Conservation (phyloP, 2,888 invertebrate species). For the Troilus luridus region DNA sequence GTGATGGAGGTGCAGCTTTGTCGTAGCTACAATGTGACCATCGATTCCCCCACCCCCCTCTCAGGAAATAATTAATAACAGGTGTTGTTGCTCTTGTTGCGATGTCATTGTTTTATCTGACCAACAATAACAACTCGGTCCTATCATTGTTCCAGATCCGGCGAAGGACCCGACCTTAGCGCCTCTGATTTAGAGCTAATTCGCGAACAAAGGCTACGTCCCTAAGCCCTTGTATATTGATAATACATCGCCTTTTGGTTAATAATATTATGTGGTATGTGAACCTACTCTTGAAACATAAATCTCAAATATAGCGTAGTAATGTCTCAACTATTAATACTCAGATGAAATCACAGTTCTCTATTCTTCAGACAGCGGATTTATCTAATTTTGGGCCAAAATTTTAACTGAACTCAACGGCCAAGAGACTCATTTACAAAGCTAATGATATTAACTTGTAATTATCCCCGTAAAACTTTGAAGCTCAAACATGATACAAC, state of each 20-base stretch:
- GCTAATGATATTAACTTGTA: no score
- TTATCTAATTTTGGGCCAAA: no score
- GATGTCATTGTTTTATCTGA: constrained; percentile 42
- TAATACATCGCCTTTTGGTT: constrained; percentile 26
- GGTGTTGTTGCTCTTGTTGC: constrained; percentile 47
- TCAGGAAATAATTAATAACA: constrained; percentile 50
- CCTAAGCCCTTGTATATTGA: background rate
- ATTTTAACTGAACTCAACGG: no score
- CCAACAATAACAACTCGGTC: constrained; percentile 35
- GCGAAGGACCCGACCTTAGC: constrained; percentile 9
- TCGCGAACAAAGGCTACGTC: background rate
- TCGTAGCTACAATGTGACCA: constrained; percentile 42
- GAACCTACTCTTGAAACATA: background rate
- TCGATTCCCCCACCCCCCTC: background rate
- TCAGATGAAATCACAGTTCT: background rate
- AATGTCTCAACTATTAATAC: background rate
- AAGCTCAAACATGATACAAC: no score
- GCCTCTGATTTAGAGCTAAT: constrained; percentile 43
- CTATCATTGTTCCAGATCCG: constrained; percentile 12
- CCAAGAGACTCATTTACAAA: no score
- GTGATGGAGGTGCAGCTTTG: constrained; percentile 47
- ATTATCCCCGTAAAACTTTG: no score
- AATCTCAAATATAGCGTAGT: background rate
- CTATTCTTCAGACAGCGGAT: background rate
- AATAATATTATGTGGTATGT: background rate